phyloP scores from a whole-genome alignment of 2,888 invertebrate genomes.

The Ischnura elegans region DNA sequence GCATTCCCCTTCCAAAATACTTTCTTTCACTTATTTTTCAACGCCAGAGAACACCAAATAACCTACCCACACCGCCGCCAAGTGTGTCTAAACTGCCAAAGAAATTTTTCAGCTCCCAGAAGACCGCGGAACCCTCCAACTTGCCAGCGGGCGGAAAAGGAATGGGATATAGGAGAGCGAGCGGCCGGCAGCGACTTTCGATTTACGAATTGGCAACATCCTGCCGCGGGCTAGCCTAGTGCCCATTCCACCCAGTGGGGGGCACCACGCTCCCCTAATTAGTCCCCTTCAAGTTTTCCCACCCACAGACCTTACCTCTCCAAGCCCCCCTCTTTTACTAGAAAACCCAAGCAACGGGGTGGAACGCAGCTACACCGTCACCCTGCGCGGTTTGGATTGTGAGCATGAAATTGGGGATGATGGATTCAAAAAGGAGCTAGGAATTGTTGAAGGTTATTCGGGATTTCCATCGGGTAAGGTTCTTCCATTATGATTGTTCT shows the following conservation, averaged over 20 bases:
- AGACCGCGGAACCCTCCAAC: conserved; percentile 1
- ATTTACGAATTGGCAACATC: conserved; percentile 43
- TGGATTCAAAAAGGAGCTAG: no score
- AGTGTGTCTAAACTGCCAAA: conserved; percentile 31
- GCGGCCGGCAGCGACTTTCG: conserved; percentile 25
- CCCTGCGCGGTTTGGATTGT: no score
- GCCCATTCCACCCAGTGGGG: not conserved
- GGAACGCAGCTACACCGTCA: no score
- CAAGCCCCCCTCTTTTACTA: no score
- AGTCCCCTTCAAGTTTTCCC: not conserved
- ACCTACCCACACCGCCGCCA: not conserved
- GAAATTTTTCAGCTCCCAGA: conserved; percentile 43
- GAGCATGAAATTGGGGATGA: no score
- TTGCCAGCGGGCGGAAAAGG: conserved; percentile 54
- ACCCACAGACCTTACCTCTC: not conserved
- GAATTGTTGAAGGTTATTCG: no score
- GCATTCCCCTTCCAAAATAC: not conserved
- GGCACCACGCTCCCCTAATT: conserved; percentile 18
- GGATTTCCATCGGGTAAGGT: no score
- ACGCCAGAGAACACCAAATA: not conserved
- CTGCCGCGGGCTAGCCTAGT: conserved; percentile 51
- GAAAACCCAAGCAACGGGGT: not conserved
- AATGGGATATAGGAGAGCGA: not conserved
- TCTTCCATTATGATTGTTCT: no score
- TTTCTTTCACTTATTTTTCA: not conserved